phyloP scores from a whole-genome alignment of 2,797 vertebrate species.

The Channa striata region DNA sequence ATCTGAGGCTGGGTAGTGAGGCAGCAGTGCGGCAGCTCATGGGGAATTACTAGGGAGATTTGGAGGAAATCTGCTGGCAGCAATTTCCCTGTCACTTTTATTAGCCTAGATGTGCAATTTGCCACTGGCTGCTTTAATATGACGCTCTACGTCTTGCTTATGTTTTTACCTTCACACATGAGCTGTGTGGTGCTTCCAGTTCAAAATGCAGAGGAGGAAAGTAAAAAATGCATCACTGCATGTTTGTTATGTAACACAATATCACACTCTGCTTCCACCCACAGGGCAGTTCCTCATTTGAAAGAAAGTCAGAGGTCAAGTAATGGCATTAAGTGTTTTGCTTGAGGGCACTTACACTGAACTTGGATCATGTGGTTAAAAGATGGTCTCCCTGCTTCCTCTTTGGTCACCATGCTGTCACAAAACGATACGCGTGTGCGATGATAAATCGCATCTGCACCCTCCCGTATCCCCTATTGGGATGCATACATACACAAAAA shows the following conservation, averaged over 20 bases:
- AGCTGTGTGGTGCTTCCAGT: slow-evolving; percentile 8
- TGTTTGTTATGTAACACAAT: slow-evolving; percentile 40
- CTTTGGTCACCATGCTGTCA: slow-evolving; percentile 11
- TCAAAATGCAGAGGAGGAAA: slow-evolving; percentile 7
- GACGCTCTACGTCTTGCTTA: slow-evolving; percentile 63
- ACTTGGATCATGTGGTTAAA: slow-evolving; percentile 6
- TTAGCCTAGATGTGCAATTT: slow-evolving; percentile 76
- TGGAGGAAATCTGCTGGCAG: slow-evolving; percentile 76
- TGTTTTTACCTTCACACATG: slow-evolving; percentile 2
- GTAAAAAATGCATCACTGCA: slow-evolving; percentile 33
- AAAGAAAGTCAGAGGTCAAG: slow-evolving; percentile 43
- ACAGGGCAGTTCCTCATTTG: slow-evolving; percentile 3
- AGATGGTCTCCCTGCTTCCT: slow-evolving; percentile 20
- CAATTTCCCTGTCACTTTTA: slow-evolving; percentile 73
- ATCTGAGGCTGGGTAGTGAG: slow-evolving; percentile 69
- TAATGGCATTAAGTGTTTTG: slow-evolving; percentile 23
- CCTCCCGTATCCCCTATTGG: slow-evolving; percentile 18
- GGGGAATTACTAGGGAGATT: slow-evolving; percentile 79
- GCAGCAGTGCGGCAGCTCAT: slow-evolving; percentile 72
- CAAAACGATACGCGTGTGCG: slow-evolving; percentile 7
- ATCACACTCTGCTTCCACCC: slow-evolving; percentile 16
- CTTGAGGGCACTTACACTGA: slow-evolving; percentile 29
- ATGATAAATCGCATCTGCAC: slow-evolving; percentile 29
- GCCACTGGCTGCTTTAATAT: slow-evolving; percentile 66
- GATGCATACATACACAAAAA: slow-evolving; percentile 47